Evolutionary conservation across 2,888 invertebrate species (phyloP).

Genomic region (Leptinotarsa haldemani): DNA sequence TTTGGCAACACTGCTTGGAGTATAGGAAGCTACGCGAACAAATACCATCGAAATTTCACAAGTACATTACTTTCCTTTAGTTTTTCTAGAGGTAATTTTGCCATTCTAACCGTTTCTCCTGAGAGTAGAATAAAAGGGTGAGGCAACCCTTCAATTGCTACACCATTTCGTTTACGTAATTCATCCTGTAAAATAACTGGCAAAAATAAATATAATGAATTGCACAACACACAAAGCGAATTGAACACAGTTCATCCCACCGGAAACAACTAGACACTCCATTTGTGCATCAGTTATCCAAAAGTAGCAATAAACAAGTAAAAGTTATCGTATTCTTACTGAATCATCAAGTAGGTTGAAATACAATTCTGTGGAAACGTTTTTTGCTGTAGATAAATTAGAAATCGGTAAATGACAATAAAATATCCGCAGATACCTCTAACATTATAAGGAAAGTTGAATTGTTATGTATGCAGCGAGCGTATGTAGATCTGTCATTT

Average conservation of each 20-base stretch:
- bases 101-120: no score
- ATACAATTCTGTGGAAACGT: background rate
- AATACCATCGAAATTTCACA: no score
- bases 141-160: no score
- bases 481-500: conserved; percentile 53
- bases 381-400: conserved; percentile 8
- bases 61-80: no score
- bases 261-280: background rate
- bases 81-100: no score
- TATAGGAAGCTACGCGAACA: no score
- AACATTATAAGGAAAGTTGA: conserved; percentile 51
- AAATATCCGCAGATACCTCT: conserved; percentile 13
- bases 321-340: background rate
- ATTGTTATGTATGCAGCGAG: conserved; percentile 47
- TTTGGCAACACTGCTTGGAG: no score
- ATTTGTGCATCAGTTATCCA: background rate
- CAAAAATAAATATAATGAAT: background rate
- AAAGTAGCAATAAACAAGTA: background rate
- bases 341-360: conserved; percentile 8
- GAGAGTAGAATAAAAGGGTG: no score
- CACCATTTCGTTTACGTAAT: no score
- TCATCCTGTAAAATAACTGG: background rate
- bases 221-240: conserved; percentile 2
- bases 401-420: conserved; percentile 14
- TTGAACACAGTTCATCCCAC: background rate